Base-by-base conservation (phyloP, 2,797 vertebrate species). In the Tinamus major region DNA sequence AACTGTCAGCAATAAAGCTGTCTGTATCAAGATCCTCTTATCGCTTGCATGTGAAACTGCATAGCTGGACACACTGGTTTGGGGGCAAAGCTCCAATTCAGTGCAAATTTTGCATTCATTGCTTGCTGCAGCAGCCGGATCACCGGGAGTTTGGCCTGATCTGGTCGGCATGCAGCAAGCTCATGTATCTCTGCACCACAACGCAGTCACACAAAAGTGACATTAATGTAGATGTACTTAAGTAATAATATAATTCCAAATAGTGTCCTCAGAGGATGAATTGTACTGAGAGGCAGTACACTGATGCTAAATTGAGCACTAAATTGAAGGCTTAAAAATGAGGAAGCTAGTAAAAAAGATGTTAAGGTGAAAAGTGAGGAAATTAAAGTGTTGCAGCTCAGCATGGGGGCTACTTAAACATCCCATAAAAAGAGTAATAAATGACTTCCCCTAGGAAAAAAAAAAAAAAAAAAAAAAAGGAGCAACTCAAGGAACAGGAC, bases 341-440 rank as follows among this genome's bases (percentile, higher is more conserved):
- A 95, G 94, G 81, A 94, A 95, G 95, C 93, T 94, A 93, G 94
- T 96, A 94, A 96, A 95, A 96, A 93, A 92, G 94, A 96, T 92
- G 94, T 96, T 96, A 96, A 96, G 96, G 96, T 96, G 95, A 96
- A 95, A 95, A 96, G 96, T 94, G 94, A 96, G 95, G 95, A 96
- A 96, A 96, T 96, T 94, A 93, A 96, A 96, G 95, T 92, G 92
- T 96, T 94, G 90, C 84, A 79, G 76, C 96, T 95, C 96, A 94
- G 93, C 88, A 94, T 90, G 95, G 95, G 88, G 93, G 90, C 94
- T 87, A 94, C 86, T 95, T 96, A 96, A 96, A 94, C 88, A 89
- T 95, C 93, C 93, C 88, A 95, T 95, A 94, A 96, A 96, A 89
- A 84, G 82, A 93, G 94, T 90, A 95, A 96, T 94, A 96, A 95